Conservation (phyloP, 2,113 vertebrate species). For the Microcebus lehilahytsara region DNA sequence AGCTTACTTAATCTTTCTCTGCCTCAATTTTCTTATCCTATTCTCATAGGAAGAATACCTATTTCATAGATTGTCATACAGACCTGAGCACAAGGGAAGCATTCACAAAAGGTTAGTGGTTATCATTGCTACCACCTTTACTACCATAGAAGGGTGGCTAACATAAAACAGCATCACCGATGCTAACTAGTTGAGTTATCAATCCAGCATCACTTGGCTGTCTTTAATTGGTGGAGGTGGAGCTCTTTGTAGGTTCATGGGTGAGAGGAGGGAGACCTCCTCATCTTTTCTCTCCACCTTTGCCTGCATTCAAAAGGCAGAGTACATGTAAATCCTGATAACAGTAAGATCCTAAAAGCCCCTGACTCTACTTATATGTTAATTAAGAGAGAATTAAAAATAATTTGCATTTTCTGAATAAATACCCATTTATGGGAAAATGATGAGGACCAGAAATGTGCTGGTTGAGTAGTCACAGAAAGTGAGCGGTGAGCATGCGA, state of each 20-base stretch:
- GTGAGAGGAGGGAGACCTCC: neutral
- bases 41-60: neutral
- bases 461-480: neutral
- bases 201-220: neutral
- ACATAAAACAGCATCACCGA: neutral
- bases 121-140: neutral
- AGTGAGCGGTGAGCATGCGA: neutral
- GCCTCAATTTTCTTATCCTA: neutral
- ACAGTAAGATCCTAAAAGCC: neutral
- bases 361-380: neutral
- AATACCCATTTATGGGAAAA: neutral
- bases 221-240: neutral
- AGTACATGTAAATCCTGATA: neutral
- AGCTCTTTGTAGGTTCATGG: neutral
- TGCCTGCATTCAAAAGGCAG: neutral
- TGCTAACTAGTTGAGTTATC: too few species aligned
- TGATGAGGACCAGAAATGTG: neutral
- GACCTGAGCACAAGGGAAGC: neutral
- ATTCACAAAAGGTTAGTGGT: too few species aligned
- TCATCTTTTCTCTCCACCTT: neutral
- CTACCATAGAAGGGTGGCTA: neutral
- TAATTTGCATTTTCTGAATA: neutral
- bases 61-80: neutral
- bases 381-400: slow-evolving; percentile 10
- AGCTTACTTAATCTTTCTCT: neutral